Base-by-base conservation (phyloP, 2,113 vertebrate genomes). In the Empidonax traillii region DNA sequence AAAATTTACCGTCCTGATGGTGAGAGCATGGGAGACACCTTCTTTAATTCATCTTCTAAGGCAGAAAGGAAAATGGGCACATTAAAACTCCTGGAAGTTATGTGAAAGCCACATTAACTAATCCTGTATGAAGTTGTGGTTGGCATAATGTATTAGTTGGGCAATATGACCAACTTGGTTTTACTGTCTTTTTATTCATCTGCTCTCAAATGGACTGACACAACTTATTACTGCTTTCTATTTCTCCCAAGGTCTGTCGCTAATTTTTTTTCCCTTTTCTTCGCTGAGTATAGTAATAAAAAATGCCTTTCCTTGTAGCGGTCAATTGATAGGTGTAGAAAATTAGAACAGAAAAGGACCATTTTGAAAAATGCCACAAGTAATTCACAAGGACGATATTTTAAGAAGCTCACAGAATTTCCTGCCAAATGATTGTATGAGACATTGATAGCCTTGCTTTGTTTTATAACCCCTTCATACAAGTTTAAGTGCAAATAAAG, bases 331-430 rank as follows among this genome's bases (percentile, higher is more conserved):
- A 91, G 72, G 55, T 94, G 56, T 77, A 86, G 75, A 91, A 95
- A 94, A 96, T 88, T 39, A 83, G 87, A 94, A 73, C 16, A 74
- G 83, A 94, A 91, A 95, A 80, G 51, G 30, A 93, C 16, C 71
- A 56, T 83, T 97, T 94, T 91, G 78, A 96, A 94, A 94, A 95
- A 95, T 74, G 63, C 37, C 63, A 87, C 67, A 77, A 85, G 92
- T 95, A 80, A 91, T 95, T 94, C 90, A 88, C 63, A 93, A 85
- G 33, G 53, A 91, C 3, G 3, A 51, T 90, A 83, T 89, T 83
- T 87, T 90, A 93, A 91, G 92, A 52, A 80, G 39, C 82, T 91
- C 63, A 71, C 27, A 63, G 78, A 93, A 43, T 88, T 79, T 92
- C 47, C 81, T 88, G 43, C 61, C 33, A 59, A 83, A 77, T 81